Percentiles rank a stretch among this genome's conserved stretches.
Conservation (phyloP, 2,888 invertebrate species). For the Adelphocoris suturalis region DNA sequence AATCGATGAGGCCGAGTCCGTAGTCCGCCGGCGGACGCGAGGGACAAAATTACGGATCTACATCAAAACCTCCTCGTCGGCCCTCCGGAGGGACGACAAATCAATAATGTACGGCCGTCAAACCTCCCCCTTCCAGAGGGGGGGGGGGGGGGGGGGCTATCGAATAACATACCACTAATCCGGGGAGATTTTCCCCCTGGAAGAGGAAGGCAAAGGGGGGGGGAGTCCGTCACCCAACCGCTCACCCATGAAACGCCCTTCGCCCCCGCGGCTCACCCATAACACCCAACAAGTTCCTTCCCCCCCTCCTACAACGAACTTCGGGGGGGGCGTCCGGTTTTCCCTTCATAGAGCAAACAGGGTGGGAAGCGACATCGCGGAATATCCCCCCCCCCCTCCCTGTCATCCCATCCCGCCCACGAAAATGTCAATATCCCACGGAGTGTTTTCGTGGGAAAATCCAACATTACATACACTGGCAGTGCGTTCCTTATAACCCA, state of each 20-base stretch:
- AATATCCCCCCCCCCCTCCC: too few relatives aligned
- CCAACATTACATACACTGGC: too few relatives aligned
- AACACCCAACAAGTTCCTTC: too few relatives aligned
- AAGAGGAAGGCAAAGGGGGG: background rate
- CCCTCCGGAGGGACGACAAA: conserved; percentile 43
- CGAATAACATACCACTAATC: conserved; percentile 59
- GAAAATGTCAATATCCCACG: background rate
- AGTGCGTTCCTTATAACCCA: too few relatives aligned
- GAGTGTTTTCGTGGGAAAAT: background rate
- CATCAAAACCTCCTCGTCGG: background rate
- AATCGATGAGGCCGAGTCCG: conserved; percentile 21
- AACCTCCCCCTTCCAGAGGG: conserved; percentile 7
- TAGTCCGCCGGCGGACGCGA: background rate
- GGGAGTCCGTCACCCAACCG: background rate
- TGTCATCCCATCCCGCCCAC: too few relatives aligned
- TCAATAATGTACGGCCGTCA: conserved; percentile 63
- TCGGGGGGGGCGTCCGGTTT: background rate
- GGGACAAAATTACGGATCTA: conserved; percentile 37
- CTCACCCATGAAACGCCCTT: too few relatives aligned
- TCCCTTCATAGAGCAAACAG: background rate
- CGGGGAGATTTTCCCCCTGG: background rate
- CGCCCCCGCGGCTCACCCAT: too few relatives aligned
- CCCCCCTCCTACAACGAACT: background rate
- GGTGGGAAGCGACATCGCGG: too few relatives aligned
- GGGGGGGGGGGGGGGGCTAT: too few relatives aligned